Conservation (phyloP, 2,888 invertebrate species). For the Acrocyrtus sp. region DNA sequence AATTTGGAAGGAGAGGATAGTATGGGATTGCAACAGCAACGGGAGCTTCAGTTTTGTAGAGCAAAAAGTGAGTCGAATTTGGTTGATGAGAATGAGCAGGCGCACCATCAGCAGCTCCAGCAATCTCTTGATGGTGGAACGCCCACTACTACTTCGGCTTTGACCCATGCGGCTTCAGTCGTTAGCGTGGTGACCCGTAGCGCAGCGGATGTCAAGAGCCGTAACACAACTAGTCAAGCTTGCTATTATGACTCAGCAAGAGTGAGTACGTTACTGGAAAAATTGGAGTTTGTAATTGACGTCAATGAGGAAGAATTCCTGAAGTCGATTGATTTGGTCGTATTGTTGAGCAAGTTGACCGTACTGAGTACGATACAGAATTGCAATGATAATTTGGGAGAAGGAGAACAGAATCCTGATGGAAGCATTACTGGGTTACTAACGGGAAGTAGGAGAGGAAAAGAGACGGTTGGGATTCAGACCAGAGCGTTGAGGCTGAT, state of each 20-base stretch:
- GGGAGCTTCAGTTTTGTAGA: not conserved
- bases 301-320: not conserved
- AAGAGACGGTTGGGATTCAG: constrained; percentile 5
- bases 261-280: constrained; percentile 13
- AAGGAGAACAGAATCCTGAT: no score
- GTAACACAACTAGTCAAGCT: no score
- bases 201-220: no score
- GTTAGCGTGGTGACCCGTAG: no score
- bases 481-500: constrained; percentile 4
- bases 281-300: constrained; percentile 12
- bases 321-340: constrained; percentile 8
- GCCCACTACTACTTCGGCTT: no score
- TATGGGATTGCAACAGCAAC: not conserved
- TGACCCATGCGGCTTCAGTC: no score
- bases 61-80: constrained; percentile 17
- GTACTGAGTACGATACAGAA: constrained; percentile 6
- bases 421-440: no score
- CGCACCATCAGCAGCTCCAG: no score
- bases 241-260: constrained; percentile 13
- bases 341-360: constrained; percentile 10
- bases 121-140: not conserved
- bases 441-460: no score
- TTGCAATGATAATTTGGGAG: no score
- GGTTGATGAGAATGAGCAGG: not conserved
- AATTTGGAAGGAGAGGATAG: no score